These are phyloP conservation scores for Alouatta palliata DNA, from an alignment of 2,113 vertebrate species.

Conservation along the genomic window DNA sequence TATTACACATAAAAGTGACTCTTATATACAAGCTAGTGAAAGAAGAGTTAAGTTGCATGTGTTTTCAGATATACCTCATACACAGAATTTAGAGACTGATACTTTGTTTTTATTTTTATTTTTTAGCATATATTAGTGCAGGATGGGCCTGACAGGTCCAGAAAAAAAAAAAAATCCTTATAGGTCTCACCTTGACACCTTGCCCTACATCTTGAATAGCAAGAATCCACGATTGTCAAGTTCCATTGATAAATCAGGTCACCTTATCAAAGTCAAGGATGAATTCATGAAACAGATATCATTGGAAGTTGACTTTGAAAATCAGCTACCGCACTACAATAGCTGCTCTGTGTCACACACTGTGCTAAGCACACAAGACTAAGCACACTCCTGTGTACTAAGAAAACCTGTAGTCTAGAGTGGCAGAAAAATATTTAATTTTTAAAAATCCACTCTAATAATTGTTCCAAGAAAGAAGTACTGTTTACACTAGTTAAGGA, in stretches of 20 bases:
- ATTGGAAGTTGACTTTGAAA: neutral
- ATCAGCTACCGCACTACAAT: neutral
- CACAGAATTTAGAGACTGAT: neutral
- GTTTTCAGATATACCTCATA: neutral
- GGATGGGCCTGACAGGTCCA: neutral
- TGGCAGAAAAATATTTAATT: neutral
- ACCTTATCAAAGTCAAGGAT: neutral
- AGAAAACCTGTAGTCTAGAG: neutral
- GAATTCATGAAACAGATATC: neutral
- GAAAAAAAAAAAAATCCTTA: neutral
- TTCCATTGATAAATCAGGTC: neutral
- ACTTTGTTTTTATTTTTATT: neutral
- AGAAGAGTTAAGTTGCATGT: neutral
- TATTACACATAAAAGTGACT: neutral
- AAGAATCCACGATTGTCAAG: neutral
- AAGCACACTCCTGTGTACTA: too few species aligned
- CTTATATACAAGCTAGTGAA: neutral
- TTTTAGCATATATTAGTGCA: neutral
- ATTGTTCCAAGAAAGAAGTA: neutral
- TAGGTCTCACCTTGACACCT: neutral
- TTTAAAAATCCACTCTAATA: neutral
- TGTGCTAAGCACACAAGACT: accelerated
- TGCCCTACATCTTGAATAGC: neutral
- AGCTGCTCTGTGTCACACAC: too few species aligned
- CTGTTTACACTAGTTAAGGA: neutral